These are phyloP conservation scores for Calcarius lapponicus DNA, from an alignment of 2,797 vertebrate genomes.

Conservation along the genomic window DNA sequence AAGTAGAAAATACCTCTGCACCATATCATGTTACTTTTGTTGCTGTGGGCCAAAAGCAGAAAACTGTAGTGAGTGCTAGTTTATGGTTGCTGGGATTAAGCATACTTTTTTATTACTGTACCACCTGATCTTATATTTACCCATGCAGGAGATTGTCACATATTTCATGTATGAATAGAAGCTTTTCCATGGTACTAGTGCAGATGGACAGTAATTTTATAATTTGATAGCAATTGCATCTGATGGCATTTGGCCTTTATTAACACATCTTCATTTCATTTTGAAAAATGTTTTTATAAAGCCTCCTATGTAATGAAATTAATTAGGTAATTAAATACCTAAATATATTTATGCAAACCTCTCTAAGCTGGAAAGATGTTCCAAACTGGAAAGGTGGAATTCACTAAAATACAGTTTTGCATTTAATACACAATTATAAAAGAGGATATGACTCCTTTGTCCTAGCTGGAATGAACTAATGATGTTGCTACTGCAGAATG, in stretches of 20 bases:
- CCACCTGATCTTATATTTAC: not conserved
- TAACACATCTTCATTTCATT: not conserved
- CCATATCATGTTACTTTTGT: not conserved
- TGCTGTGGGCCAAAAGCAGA: not conserved
- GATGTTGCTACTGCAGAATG: not conserved
- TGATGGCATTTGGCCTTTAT: not conserved
- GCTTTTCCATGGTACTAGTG: not conserved
- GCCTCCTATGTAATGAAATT: not conserved
- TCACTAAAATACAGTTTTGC: not conserved
- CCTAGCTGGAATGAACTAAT: not conserved
- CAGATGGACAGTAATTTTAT: not conserved
- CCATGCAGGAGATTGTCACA: not conserved
- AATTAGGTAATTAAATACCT: not conserved
- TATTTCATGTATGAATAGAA: not conserved
- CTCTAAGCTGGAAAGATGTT: not conserved
- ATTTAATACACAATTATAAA: not conserved
- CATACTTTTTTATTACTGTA: not conserved
- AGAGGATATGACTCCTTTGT: not conserved
- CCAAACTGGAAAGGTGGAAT: not conserved
- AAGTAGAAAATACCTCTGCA: not conserved
- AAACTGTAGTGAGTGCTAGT: not conserved
- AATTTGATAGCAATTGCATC: not conserved
- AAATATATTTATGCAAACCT: not conserved
- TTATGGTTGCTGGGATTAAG: not conserved
- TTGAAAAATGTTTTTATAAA: not conserved